These are phyloP conservation scores for Zaprionus davidi DNA, from an alignment of 1,140 invertebrate species.

Conservation along the genomic window DNA sequence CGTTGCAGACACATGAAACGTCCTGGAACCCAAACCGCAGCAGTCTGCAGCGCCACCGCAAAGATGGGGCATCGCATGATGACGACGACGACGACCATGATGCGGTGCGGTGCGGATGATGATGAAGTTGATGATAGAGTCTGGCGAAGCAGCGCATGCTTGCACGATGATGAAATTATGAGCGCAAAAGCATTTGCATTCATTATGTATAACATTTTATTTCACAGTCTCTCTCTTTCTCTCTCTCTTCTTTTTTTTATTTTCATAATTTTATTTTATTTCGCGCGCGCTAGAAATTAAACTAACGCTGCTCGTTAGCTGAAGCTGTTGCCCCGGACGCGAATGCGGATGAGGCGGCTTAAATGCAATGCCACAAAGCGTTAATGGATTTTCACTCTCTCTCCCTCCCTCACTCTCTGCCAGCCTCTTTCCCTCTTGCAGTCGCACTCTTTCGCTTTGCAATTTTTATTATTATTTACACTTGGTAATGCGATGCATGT, in stretches of 20 bases:
- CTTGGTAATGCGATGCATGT: constrained; percentile 62
- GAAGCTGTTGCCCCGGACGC: constrained; percentile 32
- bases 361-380: constrained; percentile 77
- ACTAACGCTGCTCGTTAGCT: constrained; percentile 77
- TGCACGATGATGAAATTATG: constrained; percentile 75
- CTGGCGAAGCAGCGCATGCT: background rate
- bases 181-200: constrained; percentile 81
- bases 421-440: background rate
- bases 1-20: constrained; percentile 79
- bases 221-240: background rate
- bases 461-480: constrained; percentile 75
- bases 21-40: constrained; percentile 74
- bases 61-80: constrained; percentile 36
- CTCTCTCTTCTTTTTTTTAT: background rate
- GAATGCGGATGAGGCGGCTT: constrained; percentile 55
- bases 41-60: constrained; percentile 48
- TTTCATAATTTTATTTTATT: constrained; percentile 44
- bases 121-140: constrained; percentile 22
- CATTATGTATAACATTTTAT: constrained; percentile 72
- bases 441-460: constrained; percentile 37
- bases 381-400: constrained; percentile 72
- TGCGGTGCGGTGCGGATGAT: constrained; percentile 8
- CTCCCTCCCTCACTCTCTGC: constrained; percentile 15
- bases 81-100: constrained; percentile 27
- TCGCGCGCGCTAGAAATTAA: constrained; percentile 74